A percentile compares a stretch with the other conserved stretches of the same genome.
Conservation (phyloP, 2,888 invertebrate genomes). For the Serrognathus titanus region DNA sequence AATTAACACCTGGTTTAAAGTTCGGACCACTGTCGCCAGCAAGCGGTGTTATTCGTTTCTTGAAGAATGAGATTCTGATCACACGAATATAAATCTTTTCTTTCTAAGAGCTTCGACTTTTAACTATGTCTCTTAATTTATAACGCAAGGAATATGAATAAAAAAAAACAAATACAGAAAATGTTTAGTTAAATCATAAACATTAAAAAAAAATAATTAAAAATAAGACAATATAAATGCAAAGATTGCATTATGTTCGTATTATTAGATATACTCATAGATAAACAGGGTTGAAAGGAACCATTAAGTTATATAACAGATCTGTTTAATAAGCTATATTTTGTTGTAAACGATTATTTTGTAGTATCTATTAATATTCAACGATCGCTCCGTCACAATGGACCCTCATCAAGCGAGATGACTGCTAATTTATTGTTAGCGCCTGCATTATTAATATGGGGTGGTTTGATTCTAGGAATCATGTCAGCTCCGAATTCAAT, state of each 20-base stretch:
- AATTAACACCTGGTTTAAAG: conserved; percentile 43
- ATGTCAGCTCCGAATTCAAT: conserved; percentile 23
- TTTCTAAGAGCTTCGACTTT: no score
- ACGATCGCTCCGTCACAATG: conserved; percentile 5
- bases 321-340: conserved; percentile 1
- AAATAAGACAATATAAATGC: no score
- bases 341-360: conserved; percentile 1
- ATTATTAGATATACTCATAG: not conserved
- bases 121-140: no score
- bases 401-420: conserved; percentile 23
- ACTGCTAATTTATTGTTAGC: conserved; percentile 31
- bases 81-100: no score
- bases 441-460: conserved; percentile 28
- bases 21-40: conserved; percentile 2
- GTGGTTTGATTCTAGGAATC: conserved; percentile 20
- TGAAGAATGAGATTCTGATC: no score
- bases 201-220: no score
- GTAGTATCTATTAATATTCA: conserved; percentile 2
- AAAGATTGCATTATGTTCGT: not conserved
- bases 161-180: no score
- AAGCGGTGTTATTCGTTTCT: no score
- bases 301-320: not conserved
- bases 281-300: not conserved
- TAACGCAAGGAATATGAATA: no score
- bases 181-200: no score